phyloP scores from a whole-genome alignment of 2,797 vertebrate genomes.

The Lemur catta region DNA sequence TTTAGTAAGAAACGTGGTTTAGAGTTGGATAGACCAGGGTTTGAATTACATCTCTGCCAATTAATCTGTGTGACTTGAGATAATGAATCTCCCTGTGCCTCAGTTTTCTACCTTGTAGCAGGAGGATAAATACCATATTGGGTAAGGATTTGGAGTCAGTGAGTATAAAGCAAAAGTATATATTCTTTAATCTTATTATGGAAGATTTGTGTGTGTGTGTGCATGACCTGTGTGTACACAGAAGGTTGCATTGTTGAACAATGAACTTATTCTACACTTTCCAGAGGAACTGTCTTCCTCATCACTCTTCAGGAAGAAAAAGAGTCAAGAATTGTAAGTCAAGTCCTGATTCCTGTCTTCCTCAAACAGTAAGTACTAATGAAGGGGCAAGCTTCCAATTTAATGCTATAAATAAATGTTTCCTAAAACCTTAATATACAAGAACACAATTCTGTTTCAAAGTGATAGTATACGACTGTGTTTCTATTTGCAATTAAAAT shows the following conservation, averaged over 20 bases:
- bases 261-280: background rate
- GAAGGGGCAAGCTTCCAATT: background rate
- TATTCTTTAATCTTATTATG: background rate
- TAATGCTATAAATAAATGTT: background rate
- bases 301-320: background rate
- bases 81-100: background rate
- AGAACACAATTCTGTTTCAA: background rate
- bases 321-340: background rate
- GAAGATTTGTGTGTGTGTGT: background rate
- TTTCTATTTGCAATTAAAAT: conserved; percentile 10
- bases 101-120: background rate
- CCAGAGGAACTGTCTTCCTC: background rate
- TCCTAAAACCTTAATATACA: background rate
- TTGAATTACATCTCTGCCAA: background rate
- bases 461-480: background rate
- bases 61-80: background rate
- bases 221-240: background rate
- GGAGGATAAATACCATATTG: background rate
- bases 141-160: background rate
- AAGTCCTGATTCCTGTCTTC: background rate
- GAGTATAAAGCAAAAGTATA: background rate
- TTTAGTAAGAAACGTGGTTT: background rate
- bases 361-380: background rate
- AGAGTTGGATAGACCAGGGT: background rate
- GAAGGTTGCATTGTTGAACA: background rate